phyloP scores from a whole-genome alignment of 2,797 vertebrate genomes.

The Neomorphus geoffroyi region DNA sequence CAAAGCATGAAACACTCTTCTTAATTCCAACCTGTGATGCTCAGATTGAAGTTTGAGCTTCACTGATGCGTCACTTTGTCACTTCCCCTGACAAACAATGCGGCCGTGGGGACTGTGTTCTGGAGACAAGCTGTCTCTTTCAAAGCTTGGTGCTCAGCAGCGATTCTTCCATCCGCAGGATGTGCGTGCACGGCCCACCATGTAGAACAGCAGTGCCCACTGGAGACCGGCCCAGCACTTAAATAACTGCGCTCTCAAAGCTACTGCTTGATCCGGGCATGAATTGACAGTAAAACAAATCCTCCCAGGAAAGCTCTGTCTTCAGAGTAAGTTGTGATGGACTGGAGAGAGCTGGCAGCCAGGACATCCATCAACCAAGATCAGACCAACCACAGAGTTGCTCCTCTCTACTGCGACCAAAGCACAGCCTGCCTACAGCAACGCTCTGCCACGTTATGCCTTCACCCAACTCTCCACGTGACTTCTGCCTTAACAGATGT shows the following conservation, averaged over 20 bases:
- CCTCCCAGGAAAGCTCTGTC: background rate
- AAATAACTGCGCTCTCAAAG: background rate
- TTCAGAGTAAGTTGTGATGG: background rate
- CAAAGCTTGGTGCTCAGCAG: background rate
- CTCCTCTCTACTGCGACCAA: background rate
- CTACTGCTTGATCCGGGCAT: background rate
- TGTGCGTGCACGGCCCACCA: rapidly evolving
- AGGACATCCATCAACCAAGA: background rate
- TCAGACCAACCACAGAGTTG: background rate
- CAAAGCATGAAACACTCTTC: background rate
- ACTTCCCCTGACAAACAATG: background rate
- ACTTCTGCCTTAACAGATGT: background rate
- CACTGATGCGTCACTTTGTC: background rate
- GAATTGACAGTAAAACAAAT: background rate
- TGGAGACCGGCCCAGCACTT: background rate
- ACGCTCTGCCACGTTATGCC: background rate
- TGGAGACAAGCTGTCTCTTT: background rate
- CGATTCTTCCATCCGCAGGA: background rate
- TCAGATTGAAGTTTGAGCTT: background rate
- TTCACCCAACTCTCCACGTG: background rate
- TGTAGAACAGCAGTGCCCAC: background rate
- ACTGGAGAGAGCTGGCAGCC: background rate
- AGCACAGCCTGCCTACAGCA: background rate
- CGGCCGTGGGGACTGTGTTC: background rate
- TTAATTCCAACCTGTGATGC: background rate